A percentile compares a stretch with the other conserved stretches of the same genome.
Evolutionary conservation across 2,888 invertebrate genomes (phyloP).

Genomic region (Conops quadrifasciatus): DNA sequence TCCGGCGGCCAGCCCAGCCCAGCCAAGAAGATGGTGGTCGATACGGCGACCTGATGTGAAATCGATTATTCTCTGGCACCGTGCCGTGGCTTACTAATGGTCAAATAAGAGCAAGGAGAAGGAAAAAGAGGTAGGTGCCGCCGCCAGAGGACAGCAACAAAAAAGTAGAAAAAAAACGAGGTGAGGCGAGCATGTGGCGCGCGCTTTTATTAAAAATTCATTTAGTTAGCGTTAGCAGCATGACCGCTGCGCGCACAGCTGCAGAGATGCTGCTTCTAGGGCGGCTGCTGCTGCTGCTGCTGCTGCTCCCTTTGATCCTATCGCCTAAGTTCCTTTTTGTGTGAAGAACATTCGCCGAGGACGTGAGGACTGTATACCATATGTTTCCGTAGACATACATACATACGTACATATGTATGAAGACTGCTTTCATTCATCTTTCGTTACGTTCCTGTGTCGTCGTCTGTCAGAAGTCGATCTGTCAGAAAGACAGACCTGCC

Average conservation of each 20-base stretch:
- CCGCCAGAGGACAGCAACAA: neutral
- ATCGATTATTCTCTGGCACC: constrained; percentile 24
- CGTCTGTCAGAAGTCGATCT: no score
- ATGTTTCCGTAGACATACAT: no score
- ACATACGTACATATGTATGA: no score
- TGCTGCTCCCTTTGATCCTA: neutral
- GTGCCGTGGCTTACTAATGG: constrained; percentile 19
- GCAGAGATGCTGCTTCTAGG: no score
- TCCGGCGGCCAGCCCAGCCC: neutral
- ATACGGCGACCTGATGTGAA: constrained; percentile 21
- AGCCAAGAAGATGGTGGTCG: neutral
- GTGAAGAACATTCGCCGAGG: no score
- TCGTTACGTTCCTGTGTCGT: no score
- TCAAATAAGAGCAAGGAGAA: constrained; percentile 22
- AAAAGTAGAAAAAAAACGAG: neutral
- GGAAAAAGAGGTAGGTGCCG: neutral
- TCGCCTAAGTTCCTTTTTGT: no score
- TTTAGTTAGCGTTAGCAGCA: constrained; percentile 9
- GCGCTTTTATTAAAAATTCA: constrained; percentile 35
- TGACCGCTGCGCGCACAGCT: neutral
- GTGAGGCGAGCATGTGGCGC: constrained; percentile 33
- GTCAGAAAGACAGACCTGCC: no score
- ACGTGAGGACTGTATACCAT: no score
- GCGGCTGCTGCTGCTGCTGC: neutral
- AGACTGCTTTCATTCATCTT: no score